Conservation (phyloP, 2,888 invertebrate genomes). For the Tanypteryx hageni region DNA sequence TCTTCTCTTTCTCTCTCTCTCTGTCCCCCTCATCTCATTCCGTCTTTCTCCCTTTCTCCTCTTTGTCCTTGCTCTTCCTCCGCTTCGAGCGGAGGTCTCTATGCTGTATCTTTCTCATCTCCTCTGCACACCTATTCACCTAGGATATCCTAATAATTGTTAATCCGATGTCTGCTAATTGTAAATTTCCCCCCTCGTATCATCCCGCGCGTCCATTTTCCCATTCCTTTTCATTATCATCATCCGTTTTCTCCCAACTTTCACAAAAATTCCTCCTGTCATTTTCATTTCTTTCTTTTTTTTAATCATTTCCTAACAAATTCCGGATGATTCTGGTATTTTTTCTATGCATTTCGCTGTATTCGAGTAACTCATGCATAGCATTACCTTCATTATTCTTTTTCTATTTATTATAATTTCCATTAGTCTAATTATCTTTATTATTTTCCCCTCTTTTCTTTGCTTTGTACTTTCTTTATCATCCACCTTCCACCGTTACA, state of each 20-base stretch:
- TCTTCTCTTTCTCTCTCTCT: neutral
- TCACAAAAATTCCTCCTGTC: neutral
- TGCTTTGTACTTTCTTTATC: neutral
- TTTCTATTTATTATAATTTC: too few species aligned
- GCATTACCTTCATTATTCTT: too few species aligned
- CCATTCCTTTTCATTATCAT: too few species aligned
- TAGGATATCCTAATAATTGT: neutral
- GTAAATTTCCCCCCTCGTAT: neutral
- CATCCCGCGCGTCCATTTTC: too few species aligned
- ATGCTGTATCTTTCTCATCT: slow-evolving; percentile 9
- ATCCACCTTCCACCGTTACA: neutral
- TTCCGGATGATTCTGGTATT: neutral
- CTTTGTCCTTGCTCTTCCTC: neutral
- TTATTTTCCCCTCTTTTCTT: neutral
- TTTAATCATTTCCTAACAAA: too few species aligned
- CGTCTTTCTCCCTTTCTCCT: neutral
- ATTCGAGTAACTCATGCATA: too few species aligned
- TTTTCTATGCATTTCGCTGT: neutral
- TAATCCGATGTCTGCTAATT: neutral
- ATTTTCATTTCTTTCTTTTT: neutral
- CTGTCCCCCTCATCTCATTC: neutral
- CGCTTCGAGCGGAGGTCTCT: neutral
- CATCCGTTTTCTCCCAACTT: neutral
- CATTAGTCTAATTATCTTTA: neutral
- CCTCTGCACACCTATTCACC: neutral